A percentile compares a stretch with the other conserved stretches of the same genome.
These are phyloP conservation scores for Sesia bembeciformis DNA, from an alignment of 2,888 invertebrate genomes.

Conservation along the genomic window DNA sequence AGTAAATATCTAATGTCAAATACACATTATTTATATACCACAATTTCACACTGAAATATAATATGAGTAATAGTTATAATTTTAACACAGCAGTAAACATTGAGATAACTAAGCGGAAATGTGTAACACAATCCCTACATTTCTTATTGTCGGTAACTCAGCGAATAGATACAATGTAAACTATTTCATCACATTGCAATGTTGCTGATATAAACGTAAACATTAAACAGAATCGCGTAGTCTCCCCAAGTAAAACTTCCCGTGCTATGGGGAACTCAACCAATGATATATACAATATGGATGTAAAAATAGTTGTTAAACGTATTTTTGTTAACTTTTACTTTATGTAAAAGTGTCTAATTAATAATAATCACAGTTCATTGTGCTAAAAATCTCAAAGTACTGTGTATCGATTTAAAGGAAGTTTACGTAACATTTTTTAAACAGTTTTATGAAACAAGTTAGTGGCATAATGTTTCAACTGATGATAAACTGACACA, in stretches of 20 bases:
- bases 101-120: slow-evolving; percentile 36
- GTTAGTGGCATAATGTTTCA: too few species aligned
- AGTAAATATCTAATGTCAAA: too few species aligned
- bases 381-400: too few species aligned
- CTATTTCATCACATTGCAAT: slow-evolving; percentile 20
- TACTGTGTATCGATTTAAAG: too few species aligned
- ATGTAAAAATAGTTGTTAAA: slow-evolving; percentile 33
- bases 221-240: not conserved
- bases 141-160: slow-evolving; percentile 39
- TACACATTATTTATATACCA: too few species aligned
- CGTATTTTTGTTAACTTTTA: too few species aligned
- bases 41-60: not conserved
- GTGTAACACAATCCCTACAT: slow-evolving; percentile 51
- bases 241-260: not conserved
- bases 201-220: not conserved
- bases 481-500: too few species aligned
- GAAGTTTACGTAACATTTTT: too few species aligned
- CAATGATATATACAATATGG: slow-evolving; percentile 6
- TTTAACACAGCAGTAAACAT: slow-evolving; percentile 34
- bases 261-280: not conserved
- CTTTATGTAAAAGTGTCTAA: too few species aligned
- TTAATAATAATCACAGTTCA: too few species aligned
- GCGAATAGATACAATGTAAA: slow-evolving; percentile 37
- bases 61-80: slow-evolving; percentile 18
- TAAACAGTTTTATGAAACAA: too few species aligned